These are phyloP conservation scores for Scelioninae gen. 1 DNA, from an alignment of 2,888 invertebrate species.

Conservation along the genomic window DNA sequence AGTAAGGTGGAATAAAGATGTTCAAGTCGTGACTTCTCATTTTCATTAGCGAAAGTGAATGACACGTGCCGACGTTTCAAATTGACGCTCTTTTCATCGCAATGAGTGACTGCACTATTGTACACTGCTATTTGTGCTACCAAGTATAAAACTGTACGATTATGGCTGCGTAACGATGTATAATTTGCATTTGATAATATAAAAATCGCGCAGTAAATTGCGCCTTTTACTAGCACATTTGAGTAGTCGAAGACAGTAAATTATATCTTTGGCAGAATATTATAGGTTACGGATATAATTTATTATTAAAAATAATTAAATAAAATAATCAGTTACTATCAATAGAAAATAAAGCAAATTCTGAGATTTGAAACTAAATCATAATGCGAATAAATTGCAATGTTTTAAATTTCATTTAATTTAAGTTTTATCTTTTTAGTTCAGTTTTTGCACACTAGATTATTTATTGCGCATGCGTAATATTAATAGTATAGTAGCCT, in stretches of 20 bases:
- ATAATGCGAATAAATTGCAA: too few species aligned
- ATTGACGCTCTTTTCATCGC: conserved; percentile 71
- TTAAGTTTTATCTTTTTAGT: too few species aligned
- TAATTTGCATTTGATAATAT: conserved; percentile 40
- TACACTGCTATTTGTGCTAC: conserved; percentile 55
- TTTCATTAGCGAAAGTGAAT: conserved; percentile 84
- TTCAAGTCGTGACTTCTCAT: conserved; percentile 72
- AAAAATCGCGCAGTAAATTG: conserved; percentile 13
- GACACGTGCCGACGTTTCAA: conserved; percentile 81
- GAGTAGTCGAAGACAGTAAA: background rate
- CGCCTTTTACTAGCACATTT: conserved; percentile 15
- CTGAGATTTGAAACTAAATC: too few species aligned
- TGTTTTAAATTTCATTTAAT: too few species aligned
- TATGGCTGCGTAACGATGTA: conserved; percentile 26
- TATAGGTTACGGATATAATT: background rate
- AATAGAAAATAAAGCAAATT: too few species aligned
- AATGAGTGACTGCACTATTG: conserved; percentile 42
- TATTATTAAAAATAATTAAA: background rate
- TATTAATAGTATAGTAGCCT: too few species aligned
- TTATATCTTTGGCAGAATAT: background rate
- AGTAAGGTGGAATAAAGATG: conserved; percentile 66
- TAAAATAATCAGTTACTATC: too few species aligned
- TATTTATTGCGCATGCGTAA: too few species aligned
- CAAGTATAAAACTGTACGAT: conserved; percentile 54
- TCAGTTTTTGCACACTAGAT: too few species aligned